phyloP scores from a whole-genome alignment of 2,888 invertebrate genomes.

The Gymnosoma rotundatum region DNA sequence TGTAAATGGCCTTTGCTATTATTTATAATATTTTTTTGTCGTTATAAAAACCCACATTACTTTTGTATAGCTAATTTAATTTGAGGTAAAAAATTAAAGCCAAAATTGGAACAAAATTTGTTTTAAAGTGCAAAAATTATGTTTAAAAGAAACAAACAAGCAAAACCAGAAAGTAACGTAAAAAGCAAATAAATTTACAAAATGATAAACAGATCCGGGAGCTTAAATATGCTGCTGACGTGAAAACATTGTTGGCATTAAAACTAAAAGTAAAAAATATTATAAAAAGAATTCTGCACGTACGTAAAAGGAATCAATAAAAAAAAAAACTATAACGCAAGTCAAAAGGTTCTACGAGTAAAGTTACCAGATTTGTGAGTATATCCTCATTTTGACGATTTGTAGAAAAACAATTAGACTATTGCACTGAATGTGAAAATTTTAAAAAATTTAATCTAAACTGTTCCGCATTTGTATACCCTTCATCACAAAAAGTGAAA shows the following conservation, averaged over 20 bases:
- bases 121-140: not conserved
- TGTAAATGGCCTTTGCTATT: slow-evolving; percentile 18
- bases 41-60: slow-evolving; percentile 18
- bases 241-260: slow-evolving; percentile 37
- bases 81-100: not conserved
- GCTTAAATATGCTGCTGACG: slow-evolving; percentile 38
- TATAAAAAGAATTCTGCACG: slow-evolving; percentile 11
- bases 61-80: slow-evolving; percentile 7
- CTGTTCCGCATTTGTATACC: too few relatives aligned
- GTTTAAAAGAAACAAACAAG: not conserved
- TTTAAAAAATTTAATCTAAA: too few relatives aligned
- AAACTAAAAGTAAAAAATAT: slow-evolving; percentile 16
- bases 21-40: not conserved
- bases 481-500: too few relatives aligned
- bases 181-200: not conserved
- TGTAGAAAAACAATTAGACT: too few relatives aligned
- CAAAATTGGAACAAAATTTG: slow-evolving; percentile 30
- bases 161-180: not conserved
- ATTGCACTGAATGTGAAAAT: too few relatives aligned
- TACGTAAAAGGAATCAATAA: not conserved
- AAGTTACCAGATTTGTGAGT: too few relatives aligned
- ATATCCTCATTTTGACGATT: too few relatives aligned
- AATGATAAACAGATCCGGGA: slow-evolving; percentile 62
- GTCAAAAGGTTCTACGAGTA: too few relatives aligned
- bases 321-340: not conserved